These are phyloP conservation scores for Drosophila orosa DNA, from an alignment of 1,140 invertebrate genomes.

Conservation along the genomic window DNA sequence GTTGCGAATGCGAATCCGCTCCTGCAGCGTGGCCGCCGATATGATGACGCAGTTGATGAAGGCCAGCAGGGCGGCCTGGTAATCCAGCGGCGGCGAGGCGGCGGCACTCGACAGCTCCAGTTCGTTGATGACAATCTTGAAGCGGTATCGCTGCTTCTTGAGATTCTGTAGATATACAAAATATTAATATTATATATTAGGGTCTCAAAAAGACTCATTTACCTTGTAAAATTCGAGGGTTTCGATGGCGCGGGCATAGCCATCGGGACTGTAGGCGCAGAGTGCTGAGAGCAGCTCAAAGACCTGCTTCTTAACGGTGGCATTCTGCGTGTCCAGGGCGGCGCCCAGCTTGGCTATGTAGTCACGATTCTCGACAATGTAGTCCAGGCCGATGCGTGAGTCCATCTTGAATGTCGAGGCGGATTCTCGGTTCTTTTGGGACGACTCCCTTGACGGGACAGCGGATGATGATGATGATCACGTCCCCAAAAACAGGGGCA, in stretches of 20 bases:
- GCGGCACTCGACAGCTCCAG: constrained; percentile 89
- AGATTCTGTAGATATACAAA: constrained; percentile 87
- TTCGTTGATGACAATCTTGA: constrained; percentile 94
- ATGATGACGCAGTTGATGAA: constrained; percentile 98
- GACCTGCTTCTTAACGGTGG: constrained; percentile 95
- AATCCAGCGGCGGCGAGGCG: constrained; percentile 87
- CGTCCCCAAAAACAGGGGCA: constrained; percentile 30
- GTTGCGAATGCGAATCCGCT: constrained; percentile 94
- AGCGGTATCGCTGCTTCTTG: constrained; percentile 93
- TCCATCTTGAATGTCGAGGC: constrained; percentile 87
- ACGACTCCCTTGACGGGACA: background rate
- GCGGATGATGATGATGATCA: constrained; percentile 30
- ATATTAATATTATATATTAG: background rate
- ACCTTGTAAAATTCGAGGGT: constrained; percentile 95
- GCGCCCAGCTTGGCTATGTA: constrained; percentile 95
- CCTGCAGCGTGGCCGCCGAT: constrained; percentile 93
- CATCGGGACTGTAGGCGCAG: constrained; percentile 94
- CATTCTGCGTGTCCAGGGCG: constrained; percentile 93
- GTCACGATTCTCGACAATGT: constrained; percentile 96
- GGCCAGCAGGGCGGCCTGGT: constrained; percentile 94
- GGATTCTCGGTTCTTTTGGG: constrained; percentile 17
- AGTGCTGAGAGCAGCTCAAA: constrained; percentile 95
- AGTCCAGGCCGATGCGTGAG: constrained; percentile 95
- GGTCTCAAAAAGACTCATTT: constrained; percentile 6
- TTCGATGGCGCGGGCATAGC: constrained; percentile 93